These are phyloP conservation scores for Drosophila kuntzei DNA, from an alignment of 2,888 invertebrate genomes.

Conservation along the genomic window DNA sequence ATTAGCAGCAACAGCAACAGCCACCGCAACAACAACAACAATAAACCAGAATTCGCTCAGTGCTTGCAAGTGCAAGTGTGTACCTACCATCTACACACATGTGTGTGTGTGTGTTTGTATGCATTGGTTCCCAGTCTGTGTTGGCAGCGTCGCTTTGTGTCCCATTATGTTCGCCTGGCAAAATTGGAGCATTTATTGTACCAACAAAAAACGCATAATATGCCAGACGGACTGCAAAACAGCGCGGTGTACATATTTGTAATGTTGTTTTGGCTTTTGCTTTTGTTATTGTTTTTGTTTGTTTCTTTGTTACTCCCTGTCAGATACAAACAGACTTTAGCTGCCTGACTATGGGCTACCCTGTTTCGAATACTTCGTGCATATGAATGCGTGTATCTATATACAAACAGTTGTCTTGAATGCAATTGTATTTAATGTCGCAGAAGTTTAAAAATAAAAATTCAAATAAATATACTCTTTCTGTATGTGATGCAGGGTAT, in stretches of 20 bases:
- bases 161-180: slow-evolving; percentile 84
- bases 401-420: no score
- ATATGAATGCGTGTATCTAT: not conserved
- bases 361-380: not conserved
- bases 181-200: slow-evolving; percentile 86
- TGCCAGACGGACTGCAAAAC: slow-evolving; percentile 45
- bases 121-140: slow-evolving; percentile 10
- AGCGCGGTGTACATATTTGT: slow-evolving; percentile 26
- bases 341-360: slow-evolving; percentile 12
- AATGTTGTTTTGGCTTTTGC: slow-evolving; percentile 28
- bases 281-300: slow-evolving; percentile 12
- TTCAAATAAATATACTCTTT: not conserved
- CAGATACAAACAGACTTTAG: slow-evolving; percentile 10
- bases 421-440: no score
- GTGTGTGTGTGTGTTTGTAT: slow-evolving; percentile 5
- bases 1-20: slow-evolving; percentile 9
- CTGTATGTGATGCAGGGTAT: slow-evolving; percentile 4
- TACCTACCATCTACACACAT: slow-evolving; percentile 19
- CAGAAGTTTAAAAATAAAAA: not conserved
- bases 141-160: slow-evolving; percentile 50
- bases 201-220: slow-evolving; percentile 81
- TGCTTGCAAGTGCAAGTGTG: slow-evolving; percentile 56
- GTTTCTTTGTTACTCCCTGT: slow-evolving; percentile 6
- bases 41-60: slow-evolving; percentile 60
- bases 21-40: slow-evolving; percentile 27